Evolutionary conservation across 2,888 invertebrate species (phyloP).

Genomic region (Pandemis corylana): DNA sequence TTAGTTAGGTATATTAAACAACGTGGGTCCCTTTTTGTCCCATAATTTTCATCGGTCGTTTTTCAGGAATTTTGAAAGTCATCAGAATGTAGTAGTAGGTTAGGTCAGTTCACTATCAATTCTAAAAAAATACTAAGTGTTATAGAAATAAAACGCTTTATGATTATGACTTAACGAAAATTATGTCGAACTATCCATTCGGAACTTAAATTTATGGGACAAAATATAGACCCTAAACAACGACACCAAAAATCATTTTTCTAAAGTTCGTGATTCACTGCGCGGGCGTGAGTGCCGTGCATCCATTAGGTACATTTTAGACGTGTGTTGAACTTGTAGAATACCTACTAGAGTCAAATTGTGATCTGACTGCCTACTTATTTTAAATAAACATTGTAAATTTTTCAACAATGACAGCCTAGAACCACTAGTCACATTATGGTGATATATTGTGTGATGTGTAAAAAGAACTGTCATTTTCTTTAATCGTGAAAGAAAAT

Average conservation of each 20-base stretch:
- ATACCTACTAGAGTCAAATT: not conserved
- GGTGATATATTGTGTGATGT: slow-evolving; percentile 47
- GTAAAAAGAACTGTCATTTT: slow-evolving; percentile 44
- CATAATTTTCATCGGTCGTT: no score
- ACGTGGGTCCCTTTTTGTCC: slow-evolving; percentile 46
- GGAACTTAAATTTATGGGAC: no score
- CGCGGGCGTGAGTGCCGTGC: slow-evolving; percentile 24
- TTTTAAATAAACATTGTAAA: slow-evolving; percentile 27
- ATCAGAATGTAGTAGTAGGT: no score
- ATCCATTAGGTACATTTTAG: slow-evolving; percentile 24
- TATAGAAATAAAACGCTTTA: no score
- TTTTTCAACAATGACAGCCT: slow-evolving; percentile 45
- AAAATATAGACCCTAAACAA: slow-evolving; percentile 45
- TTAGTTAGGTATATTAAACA: slow-evolving; percentile 63
- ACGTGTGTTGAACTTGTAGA: slow-evolving; percentile 27
- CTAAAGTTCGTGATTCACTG: slow-evolving; percentile 37
- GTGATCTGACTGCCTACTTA: slow-evolving; percentile 25
- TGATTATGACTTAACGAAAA: no score
- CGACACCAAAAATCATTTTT: slow-evolving; percentile 69
- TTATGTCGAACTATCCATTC: no score
- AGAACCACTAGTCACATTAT: slow-evolving; percentile 48
- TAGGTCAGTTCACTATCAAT: no score
- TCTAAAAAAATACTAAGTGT: no score
- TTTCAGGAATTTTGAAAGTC: no score
- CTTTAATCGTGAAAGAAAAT: slow-evolving; percentile 42